Conservation (phyloP, 2,888 invertebrate species). For the Machimus rusticus region DNA sequence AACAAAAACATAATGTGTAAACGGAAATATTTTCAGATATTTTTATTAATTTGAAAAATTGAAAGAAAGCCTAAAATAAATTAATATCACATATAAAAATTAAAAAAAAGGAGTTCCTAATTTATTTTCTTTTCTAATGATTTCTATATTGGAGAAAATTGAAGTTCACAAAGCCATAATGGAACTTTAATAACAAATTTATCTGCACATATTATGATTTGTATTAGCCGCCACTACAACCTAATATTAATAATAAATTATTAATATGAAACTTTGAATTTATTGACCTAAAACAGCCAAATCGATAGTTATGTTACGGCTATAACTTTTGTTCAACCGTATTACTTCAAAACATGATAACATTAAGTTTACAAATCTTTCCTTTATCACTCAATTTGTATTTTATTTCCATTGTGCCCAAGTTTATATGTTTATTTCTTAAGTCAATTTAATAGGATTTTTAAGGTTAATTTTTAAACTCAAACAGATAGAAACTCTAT, state of each 20-base stretch:
- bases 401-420: too few relatives aligned
- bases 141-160: neutral
- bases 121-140: neutral
- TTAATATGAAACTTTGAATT: neutral
- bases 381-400: too few relatives aligned
- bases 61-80: slow-evolving; percentile 36
- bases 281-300: neutral
- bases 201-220: neutral
- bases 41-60: slow-evolving; percentile 31
- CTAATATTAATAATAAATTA: neutral
- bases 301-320: neutral
- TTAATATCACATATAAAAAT: slow-evolving; percentile 34
- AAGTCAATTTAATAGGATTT: neutral
- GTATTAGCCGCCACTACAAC: neutral
- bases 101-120: slow-evolving; percentile 18
- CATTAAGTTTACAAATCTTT: too few relatives aligned
- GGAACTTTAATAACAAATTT: neutral
- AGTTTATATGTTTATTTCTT: too few relatives aligned
- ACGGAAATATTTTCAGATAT: slow-evolving; percentile 14
- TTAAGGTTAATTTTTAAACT: neutral
- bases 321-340: neutral
- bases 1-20: neutral
- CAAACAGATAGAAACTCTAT: neutral
- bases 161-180: neutral
- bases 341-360: neutral